These are phyloP conservation scores for Archips xylosteana DNA, from an alignment of 2,888 invertebrate species.

Conservation along the genomic window DNA sequence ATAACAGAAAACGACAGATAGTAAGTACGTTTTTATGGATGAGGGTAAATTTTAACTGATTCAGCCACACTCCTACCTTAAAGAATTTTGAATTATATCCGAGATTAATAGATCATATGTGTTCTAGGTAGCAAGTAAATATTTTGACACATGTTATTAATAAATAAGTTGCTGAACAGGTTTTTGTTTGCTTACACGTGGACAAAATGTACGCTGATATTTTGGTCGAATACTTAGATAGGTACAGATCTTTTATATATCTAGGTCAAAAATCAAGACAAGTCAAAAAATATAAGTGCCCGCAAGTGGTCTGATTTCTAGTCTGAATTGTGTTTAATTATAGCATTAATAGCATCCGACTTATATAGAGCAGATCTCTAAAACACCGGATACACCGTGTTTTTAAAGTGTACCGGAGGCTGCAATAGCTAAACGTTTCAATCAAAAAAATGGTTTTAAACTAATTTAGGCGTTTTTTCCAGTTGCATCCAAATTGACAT, in stretches of 20 bases:
- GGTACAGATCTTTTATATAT: background rate
- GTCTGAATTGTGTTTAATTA: constrained; percentile 2
- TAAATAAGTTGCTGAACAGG: constrained; percentile 17
- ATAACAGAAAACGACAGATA: too few relatives aligned
- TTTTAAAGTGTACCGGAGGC: background rate
- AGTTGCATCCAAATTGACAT: too few relatives aligned
- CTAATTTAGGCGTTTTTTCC: too few relatives aligned
- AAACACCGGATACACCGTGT: background rate
- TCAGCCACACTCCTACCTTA: background rate
- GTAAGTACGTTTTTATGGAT: too few relatives aligned
- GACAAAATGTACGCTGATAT: background rate
- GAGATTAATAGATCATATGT: background rate
- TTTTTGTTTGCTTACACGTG: constrained; percentile 23
- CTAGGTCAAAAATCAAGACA: background rate
- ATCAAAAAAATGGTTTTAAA: background rate
- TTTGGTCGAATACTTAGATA: background rate
- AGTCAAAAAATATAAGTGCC: background rate
- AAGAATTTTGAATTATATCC: background rate
- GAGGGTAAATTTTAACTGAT: background rate
- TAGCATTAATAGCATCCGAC: background rate
- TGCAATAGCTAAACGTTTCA: background rate
- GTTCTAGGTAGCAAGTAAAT: constrained; percentile 10
- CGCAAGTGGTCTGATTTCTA: background rate
- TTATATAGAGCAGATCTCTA: background rate
- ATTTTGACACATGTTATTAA: constrained; percentile 28